A percentile compares a stretch with the other conserved stretches of the same genome.
phyloP scores from a whole-genome alignment of 2,797 vertebrate species.

The Eulemur albifrons region DNA sequence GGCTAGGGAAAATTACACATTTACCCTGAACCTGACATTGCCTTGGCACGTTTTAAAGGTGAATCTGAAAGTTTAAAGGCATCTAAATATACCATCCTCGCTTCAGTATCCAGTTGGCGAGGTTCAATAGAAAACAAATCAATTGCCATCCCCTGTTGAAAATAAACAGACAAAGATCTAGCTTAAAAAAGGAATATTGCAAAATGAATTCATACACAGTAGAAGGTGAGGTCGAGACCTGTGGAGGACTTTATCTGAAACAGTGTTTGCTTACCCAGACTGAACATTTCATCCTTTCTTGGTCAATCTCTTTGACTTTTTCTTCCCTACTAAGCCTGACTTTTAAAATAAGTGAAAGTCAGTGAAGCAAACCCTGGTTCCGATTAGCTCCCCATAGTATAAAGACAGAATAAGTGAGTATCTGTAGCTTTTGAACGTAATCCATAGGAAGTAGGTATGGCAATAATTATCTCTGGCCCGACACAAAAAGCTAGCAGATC shows the following conservation, averaged over 20 bases:
- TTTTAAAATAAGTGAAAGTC: constrained; percentile 62
- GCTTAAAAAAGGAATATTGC: constrained; percentile 30
- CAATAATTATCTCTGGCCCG: constrained; percentile 62
- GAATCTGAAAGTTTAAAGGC: constrained; percentile 57
- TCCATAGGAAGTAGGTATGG: constrained; percentile 49
- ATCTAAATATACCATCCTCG: constrained; percentile 33
- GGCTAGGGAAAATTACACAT: constrained; percentile 43
- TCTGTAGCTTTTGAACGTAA: constrained; percentile 58
- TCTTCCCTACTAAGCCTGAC: constrained; percentile 61
- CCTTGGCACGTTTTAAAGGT: constrained; percentile 52
- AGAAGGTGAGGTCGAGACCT: constrained; percentile 41
- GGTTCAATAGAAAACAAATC: constrained; percentile 31
- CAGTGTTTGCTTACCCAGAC: constrained; percentile 44
- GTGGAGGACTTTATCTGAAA: constrained; percentile 56
- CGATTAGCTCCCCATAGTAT: constrained; percentile 36
- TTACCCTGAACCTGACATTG: constrained; percentile 55
- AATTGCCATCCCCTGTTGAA: constrained; percentile 29
- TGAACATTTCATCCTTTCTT: constrained; percentile 38
- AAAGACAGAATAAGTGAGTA: constrained; percentile 58
- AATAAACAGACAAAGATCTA: constrained; percentile 22
- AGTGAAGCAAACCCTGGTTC: constrained; percentile 36
- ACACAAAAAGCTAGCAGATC: constrained; percentile 50
- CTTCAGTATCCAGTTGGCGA: constrained; percentile 18
- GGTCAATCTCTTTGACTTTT: constrained; percentile 50
- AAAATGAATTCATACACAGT: constrained; percentile 44